Evolutionary conservation across 2,797 vertebrate species (phyloP).

Genomic region (Gallinago stenura): DNA sequence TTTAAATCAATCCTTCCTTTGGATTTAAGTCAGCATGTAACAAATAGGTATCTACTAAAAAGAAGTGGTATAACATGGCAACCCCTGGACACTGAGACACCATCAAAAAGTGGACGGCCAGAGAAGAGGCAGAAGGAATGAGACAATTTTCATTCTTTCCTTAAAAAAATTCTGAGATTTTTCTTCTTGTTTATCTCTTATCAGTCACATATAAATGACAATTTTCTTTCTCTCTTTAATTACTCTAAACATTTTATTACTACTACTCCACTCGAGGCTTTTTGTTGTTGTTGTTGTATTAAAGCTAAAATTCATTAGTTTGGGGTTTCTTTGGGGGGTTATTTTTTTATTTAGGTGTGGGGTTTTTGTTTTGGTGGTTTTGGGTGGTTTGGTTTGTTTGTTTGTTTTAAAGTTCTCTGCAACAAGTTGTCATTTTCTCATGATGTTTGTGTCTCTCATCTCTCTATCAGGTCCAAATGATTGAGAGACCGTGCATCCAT

Average conservation of each 20-base stretch:
- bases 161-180: neutral
- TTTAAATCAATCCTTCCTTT: neutral
- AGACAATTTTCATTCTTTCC: neutral
- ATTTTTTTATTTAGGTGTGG: neutral
- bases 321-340: accelerated
- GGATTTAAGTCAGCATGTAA: neutral
- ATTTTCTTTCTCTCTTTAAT: neutral
- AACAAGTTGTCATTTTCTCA: neutral
- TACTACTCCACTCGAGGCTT: accelerated
- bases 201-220: neutral
- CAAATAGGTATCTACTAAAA: neutral
- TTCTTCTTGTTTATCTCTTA: neutral
- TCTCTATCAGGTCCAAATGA: neutral
- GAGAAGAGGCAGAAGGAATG: neutral
- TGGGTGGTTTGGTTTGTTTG: too few species aligned
- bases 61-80: neutral
- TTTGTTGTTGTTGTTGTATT: neutral
- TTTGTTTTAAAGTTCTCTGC: neutral
- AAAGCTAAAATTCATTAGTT: neutral
- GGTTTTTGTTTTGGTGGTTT: neutral
- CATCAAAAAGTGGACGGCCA: neutral
- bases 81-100: neutral
- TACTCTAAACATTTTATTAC: neutral
- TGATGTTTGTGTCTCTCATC: neutral
- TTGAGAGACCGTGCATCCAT: neutral